Evolutionary conservation across 2,113 vertebrate species (phyloP), one percentile per base, ranked within the genome.

Genomic region (Pluvialis apricaria): DNA sequence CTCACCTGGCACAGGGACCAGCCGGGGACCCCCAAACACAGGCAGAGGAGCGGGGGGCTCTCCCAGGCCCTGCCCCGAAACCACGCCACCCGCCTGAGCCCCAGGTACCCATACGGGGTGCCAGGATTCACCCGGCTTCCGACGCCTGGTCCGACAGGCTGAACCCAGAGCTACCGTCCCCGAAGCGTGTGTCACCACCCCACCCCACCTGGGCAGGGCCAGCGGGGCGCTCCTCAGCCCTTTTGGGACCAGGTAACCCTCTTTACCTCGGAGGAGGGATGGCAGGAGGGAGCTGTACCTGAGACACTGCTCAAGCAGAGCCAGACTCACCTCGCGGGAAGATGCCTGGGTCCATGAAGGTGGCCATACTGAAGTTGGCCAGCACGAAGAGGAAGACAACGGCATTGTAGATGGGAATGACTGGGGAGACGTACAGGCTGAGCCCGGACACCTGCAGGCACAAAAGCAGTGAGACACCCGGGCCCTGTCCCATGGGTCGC

Each of bases 361-460:
- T 99, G 95, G 99, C 99, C 99, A 99, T 99, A 95, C 99, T 99
- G 98, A 99, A 99, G 98, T 99, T 99, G 97, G 99, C 99, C 96
- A 99, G 98, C 68, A 99, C 99, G 60, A 99, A 99, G 94, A 99
- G 98, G 97, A 99, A 99, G 97, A 99, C 98, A 60, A 99, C 94
- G 0, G 97, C 98, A 98, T 98, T 99, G 98, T 99, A 99, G 96
- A 99, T 93, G 6, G 99, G 99, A 97, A 99, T 99, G 95, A 97
- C 82, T 11, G 98, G 98, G 86, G 99, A 99, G 71, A 99, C 92
- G 80, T 97, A 94, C 75, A 99, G 98, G 72, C 99, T 99, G 87
- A 99, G 98, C 98, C 99, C 0, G 99, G 99, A 96, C 99, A 99
- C 94, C 99, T 99, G 97, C 1, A 4, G 54, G 95, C 82, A 97